Conservation (phyloP, 1,140 invertebrate species). For the Anthonomus grandis region DNA sequence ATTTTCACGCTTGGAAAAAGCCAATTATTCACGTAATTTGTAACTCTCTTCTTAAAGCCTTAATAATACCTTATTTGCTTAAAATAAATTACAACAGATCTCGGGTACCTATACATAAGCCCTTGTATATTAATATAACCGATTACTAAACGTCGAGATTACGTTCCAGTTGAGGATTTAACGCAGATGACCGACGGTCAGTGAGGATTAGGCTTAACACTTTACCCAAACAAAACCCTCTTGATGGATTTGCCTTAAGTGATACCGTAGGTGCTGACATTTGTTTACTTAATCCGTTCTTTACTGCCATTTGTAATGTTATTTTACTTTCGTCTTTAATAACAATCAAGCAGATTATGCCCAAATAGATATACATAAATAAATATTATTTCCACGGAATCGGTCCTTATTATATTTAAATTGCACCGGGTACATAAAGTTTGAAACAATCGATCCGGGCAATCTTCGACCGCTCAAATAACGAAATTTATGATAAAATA, state of each 20-base stretch:
- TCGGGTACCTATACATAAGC: no score
- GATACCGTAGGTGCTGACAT: not conserved
- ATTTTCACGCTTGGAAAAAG: no score
- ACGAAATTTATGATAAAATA: slow-evolving; percentile 22
- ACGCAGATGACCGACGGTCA: slow-evolving; percentile 8
- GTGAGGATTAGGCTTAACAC: slow-evolving; percentile 14
- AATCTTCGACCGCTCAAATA: slow-evolving; percentile 8
- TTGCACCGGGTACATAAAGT: not conserved
- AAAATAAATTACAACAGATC: no score
- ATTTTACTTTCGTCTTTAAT: no score
- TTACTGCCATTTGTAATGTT: no score
- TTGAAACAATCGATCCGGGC: slow-evolving; percentile 9
- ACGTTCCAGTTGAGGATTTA: not conserved
- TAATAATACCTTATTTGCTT: no score
- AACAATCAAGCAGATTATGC: no score
- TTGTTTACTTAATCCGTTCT: not conserved
- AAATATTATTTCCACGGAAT: no score
- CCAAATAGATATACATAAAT: no score
- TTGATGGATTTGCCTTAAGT: not conserved
- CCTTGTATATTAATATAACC: not conserved
- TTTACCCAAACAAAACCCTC: slow-evolving; percentile 5
- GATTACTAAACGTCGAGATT: slow-evolving; percentile 9
- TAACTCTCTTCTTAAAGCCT: no score
- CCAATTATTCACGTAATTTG: no score
- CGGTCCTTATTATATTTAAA: not conserved